These are phyloP conservation scores for Grammomys surdaster DNA, from an alignment of 2,113 vertebrate genomes.

Conservation along the genomic window DNA sequence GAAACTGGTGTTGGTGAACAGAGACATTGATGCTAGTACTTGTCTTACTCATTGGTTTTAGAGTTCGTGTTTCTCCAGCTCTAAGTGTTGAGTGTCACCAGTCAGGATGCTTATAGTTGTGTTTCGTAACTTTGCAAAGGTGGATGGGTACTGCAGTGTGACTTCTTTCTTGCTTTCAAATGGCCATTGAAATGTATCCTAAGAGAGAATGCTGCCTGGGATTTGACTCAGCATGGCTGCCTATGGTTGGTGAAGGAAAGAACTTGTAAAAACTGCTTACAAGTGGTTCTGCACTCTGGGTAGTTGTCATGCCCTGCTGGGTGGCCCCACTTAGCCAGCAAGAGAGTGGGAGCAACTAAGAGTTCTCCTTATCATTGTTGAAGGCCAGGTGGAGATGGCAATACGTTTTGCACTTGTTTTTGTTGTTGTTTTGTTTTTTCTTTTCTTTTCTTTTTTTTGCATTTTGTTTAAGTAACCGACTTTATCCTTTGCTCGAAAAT, in stretches of 20 bases:
- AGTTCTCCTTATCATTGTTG: background rate
- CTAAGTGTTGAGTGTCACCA: constrained; percentile 46
- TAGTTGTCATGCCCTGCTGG: background rate
- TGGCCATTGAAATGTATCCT: constrained; percentile 43
- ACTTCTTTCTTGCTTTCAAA: constrained; percentile 52
- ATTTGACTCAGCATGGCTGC: constrained; percentile 41
- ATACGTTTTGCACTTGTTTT: background rate
- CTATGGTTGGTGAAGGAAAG: constrained; percentile 40
- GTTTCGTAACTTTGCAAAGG: constrained; percentile 59
- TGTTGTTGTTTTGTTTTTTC: background rate
- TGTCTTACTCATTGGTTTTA: constrained; percentile 40
- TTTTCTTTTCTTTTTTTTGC: constrained; percentile 54
- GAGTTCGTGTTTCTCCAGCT: constrained; percentile 33
- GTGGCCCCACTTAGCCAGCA: background rate
- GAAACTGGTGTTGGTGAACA: background rate
- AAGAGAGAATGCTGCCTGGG: constrained; percentile 51
- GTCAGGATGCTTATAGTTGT: constrained; percentile 54
- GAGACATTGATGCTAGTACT: constrained; percentile 16
- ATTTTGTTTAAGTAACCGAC: background rate
- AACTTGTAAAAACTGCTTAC: constrained; percentile 61
- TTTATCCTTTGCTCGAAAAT: constrained; percentile 51
- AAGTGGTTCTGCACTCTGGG: constrained; percentile 51
- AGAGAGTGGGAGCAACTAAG: background rate
- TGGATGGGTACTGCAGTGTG: constrained; percentile 40
- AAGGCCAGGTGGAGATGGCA: constrained; percentile 22